Base-by-base conservation (phyloP, 2,888 invertebrate species). In the Mesorhabditis belari region DNA sequence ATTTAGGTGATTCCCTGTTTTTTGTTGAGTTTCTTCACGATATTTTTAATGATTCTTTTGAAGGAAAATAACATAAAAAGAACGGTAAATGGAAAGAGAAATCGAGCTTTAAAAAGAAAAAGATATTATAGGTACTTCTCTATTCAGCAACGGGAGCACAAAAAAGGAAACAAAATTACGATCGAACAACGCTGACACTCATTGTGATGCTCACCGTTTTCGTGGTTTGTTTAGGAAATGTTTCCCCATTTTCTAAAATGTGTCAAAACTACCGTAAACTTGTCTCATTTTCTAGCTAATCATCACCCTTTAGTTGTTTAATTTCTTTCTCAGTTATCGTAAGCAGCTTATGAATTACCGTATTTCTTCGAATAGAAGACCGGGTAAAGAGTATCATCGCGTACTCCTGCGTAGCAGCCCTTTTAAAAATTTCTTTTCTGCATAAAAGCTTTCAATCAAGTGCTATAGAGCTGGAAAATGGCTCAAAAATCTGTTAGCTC, bases 221-320 rank as follows among this genome's bases (percentile, higher is more conserved):
- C 25, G 25, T 61, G 19, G 61, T 61, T 1, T 53, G 61, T 54
- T 19, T 50, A 50, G 19, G 17, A 9, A 17, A n/a, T n/a, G 44
- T 35, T n/a, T 35, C 44, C n/a, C 44, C 26, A 58, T 87, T 78
- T 85, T 87, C 67, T 88, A 89, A 68, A 89, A n/a, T n/a, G n/a
- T n/a, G n/a, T n/a, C n/a, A n/a, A n/a, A n/a, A n/a, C n/a, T n/a
- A n/a, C n/a, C n/a, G n/a, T n/a, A n/a, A n/a, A n/a, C n/a, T n/a
- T n/a, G n/a, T n/a, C n/a, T n/a, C n/a, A n/a, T 89, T 2, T 84
- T 88, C 52, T 88, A 88, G 75, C 82, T 89, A 49, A 88, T 89
- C 61, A 87, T 87, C 0, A 88, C 44, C 44, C 44, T 17, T 35
- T 1, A 35, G n/a, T n/a, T n/a, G n/a, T n/a, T n/a, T n/a, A n/a